Base-by-base conservation (phyloP, 1,140 invertebrate genomes). In the Drosophila serrata region DNA sequence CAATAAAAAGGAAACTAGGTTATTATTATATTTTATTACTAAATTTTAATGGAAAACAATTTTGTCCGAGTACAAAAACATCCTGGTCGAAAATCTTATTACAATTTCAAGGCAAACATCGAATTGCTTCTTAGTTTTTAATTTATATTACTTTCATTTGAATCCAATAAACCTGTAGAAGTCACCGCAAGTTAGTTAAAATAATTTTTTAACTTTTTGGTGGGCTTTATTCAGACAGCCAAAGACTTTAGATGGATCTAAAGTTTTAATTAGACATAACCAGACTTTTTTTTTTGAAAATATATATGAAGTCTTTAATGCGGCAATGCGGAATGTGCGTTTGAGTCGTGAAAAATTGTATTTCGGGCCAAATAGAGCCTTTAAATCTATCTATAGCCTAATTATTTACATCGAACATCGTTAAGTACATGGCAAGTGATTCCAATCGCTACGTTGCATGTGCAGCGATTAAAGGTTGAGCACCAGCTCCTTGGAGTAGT, bases 391-490 rank as follows among this genome's bases (percentile, higher is more conserved):
- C 27, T 49, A 39, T 17, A 55, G 29, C 57, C 57, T 81, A 80
- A 37, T 58, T 80, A 81, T 85, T 62, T 84, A 86, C 57, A 86
- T 63, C 45, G 22, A 81, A 40, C 45, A 55, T 24, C 45, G 45
- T 81, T 84, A 84, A 84, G 81, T 84, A 84, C 82, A 84, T 84
- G 81, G 81, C 81, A 86, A 84, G 82, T 81, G 43, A 46, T 77
- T 49, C 17, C 13, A 45, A 15, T 33, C 43, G 42, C 37, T 49
- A 29, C 6, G 2, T n/a, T 46, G 19, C 46, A 17, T 60, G n/a
- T 39, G 22, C 42, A 31, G 43, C 22, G 43, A 33, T 59, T 53
- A 69, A 4, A 88, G 45, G 6, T 37, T 46, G 5, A 88, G 64
- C 22, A 58, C 59, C 35, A 87, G 64, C 22, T 82, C 82, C 35